Percentiles rank a stretch among this genome's conserved stretches.
phyloP scores from a whole-genome alignment of 2,888 invertebrate genomes.

The Macrophya alboannulata region DNA sequence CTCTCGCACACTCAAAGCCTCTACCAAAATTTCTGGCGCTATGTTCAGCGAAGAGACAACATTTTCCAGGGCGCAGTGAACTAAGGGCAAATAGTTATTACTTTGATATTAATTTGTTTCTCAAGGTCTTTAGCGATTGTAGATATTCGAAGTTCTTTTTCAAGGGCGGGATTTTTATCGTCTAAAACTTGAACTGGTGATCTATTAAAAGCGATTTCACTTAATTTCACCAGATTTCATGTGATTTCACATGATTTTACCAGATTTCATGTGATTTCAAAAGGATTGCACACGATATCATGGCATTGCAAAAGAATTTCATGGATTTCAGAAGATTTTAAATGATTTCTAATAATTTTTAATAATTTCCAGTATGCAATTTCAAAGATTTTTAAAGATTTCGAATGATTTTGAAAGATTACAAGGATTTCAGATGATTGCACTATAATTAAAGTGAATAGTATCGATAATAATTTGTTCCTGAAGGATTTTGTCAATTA shows the following conservation, averaged over 20 bases:
- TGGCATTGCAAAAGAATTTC: too few species aligned
- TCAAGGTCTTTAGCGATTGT: background rate
- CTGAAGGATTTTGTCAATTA: background rate
- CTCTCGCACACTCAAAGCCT: conserved; percentile 65
- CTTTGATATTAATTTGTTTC: conserved; percentile 77
- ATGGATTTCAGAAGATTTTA: too few species aligned
- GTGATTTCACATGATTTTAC: too few species aligned
- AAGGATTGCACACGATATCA: too few species aligned
- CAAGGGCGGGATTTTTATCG: background rate
- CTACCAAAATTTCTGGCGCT: conserved; percentile 63
- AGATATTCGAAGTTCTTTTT: background rate
- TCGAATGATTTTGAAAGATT: too few species aligned
- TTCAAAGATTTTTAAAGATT: too few species aligned
- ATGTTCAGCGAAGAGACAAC: conserved; percentile 65
- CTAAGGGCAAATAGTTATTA: conserved; percentile 77
- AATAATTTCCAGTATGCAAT: too few species aligned
- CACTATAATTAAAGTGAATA: too few species aligned
- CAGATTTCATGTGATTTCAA: too few species aligned
- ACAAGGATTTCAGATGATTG: too few species aligned
- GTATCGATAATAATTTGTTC: conserved; percentile 78
- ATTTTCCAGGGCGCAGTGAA: conserved; percentile 80
- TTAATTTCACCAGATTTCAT: background rate
- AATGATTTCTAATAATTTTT: too few species aligned
- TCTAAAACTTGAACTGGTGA: conserved; percentile 70
- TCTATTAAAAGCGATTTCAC: conserved; percentile 50